A percentile compares a stretch with the other conserved stretches of the same genome.
These are phyloP conservation scores for Trogon surrucura DNA, from an alignment of 2,113 vertebrate genomes.

Conservation along the genomic window DNA sequence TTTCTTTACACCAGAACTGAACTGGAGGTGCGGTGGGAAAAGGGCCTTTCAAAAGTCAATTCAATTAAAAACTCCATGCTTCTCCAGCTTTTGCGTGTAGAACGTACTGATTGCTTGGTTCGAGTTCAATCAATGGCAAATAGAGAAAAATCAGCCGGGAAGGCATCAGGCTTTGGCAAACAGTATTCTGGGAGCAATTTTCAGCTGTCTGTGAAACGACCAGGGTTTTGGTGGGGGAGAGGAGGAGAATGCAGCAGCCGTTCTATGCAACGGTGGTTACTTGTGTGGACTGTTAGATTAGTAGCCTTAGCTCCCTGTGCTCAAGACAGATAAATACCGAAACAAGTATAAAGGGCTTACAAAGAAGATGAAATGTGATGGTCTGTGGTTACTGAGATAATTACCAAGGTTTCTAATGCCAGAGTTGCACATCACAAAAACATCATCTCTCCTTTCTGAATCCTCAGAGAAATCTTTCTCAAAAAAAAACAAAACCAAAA, in stretches of 20 bases:
- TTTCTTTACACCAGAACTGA: neutral
- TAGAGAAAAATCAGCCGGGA: neutral
- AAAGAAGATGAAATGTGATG: neutral
- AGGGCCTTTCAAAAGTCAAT: neutral
- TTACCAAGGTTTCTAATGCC: neutral
- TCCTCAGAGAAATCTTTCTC: neutral
- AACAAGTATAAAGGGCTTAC: neutral
- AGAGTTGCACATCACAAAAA: neutral
- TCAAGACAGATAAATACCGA: neutral
- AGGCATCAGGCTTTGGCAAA: neutral
- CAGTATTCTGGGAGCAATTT: neutral
- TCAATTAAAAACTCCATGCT: fast-evolving
- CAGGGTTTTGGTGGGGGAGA: neutral
- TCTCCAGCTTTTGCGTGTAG: neutral
- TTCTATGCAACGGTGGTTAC: neutral
- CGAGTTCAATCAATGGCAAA: neutral
- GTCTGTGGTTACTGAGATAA: neutral
- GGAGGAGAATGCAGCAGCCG: neutral
- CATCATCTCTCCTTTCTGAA: neutral
- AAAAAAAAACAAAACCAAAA: neutral
- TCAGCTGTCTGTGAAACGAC: neutral
- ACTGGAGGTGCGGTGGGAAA: neutral
- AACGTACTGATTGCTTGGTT: neutral
- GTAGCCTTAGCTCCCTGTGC: neutral
- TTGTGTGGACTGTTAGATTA: neutral